phyloP scores from a whole-genome alignment of 2,113 vertebrate species.

The Mungos mungo region DNA sequence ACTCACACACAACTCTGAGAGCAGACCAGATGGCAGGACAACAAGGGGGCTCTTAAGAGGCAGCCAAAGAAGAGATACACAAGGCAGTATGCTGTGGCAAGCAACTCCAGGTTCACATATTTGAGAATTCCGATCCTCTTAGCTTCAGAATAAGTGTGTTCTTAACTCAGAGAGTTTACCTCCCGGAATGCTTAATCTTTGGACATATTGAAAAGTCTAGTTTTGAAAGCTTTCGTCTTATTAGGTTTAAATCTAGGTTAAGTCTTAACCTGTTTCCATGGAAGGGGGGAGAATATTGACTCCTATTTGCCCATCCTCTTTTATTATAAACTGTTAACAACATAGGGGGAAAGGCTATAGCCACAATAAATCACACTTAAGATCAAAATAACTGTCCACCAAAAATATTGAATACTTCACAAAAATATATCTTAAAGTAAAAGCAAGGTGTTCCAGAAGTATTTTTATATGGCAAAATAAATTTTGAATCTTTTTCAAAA shows the following conservation, averaged over 20 bases:
- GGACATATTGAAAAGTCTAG: neutral
- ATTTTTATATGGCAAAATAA: slow-evolving; percentile 6
- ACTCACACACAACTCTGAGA: neutral
- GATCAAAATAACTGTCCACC: neutral
- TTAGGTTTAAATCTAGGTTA: neutral
- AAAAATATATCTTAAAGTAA: slow-evolving; percentile 10
- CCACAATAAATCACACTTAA: neutral
- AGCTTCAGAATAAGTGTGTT: neutral
- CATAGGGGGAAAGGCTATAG: neutral
- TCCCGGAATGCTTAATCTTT: neutral
- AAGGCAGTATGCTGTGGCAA: accelerated
- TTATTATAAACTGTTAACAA: neutral
- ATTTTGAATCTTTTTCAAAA: neutral
- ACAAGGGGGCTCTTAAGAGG: neutral
- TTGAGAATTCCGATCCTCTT: neutral
- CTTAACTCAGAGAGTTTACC: neutral
- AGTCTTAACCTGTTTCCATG: neutral
- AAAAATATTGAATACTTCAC: neutral
- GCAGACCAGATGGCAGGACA: neutral
- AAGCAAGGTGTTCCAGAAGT: neutral
- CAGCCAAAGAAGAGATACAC: neutral
- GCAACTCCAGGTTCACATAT: neutral
- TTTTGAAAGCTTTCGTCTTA: neutral
- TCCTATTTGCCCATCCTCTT: neutral
- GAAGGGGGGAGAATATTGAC: neutral